Base-by-base conservation (phyloP, 2,888 invertebrate genomes). In the Nomada lathburiana region DNA sequence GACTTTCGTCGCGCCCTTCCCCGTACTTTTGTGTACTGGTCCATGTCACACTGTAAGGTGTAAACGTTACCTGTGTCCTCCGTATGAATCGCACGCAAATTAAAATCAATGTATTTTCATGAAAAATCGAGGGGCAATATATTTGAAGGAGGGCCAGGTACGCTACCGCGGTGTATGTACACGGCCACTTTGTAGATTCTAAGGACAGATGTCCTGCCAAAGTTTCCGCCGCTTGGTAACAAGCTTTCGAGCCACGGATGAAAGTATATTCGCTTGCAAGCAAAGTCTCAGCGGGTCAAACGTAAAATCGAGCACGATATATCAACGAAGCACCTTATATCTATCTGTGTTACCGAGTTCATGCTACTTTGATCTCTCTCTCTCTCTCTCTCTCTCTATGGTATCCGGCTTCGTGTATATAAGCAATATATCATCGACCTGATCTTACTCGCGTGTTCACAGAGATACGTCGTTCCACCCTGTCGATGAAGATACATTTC, bases 1-100 rank as follows among this genome's bases (percentile, higher is more conserved):
- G 95, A 94, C 84, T 95, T 95, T 74, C 94, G 94, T 62, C 94
- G 94, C 50, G 94, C 92, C 13, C 94, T 92, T 81, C 94, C 91
- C 55, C 92, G 90, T 52, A 92, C 91, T 86, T 93, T 93, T 53
- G 92, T 92, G 80, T 93, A 93, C 76, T 92, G 93, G 85, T 93
- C 93, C 83, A 91, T 89, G 76, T 93, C 93, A 85, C 92, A 93
- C 93, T 93, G 91, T 52, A 90, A 88, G 65, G 73, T 63, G 55
- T 59, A 57, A 50, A 47, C 57, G 67, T 73, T 57, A 65, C 29
- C 44, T 18, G 26, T 11, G 50, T 20, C 16, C 62, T 52, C 52
- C 42, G 16, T 2, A 50, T 63, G n/a, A 16, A 10, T 26, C 9
- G 52, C 52, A 18, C 26, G 36, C 18, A 23, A 23, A 52, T 20